phyloP scores from a whole-genome alignment of 2,113 vertebrate genomes.

The Istiophorus platypterus region DNA sequence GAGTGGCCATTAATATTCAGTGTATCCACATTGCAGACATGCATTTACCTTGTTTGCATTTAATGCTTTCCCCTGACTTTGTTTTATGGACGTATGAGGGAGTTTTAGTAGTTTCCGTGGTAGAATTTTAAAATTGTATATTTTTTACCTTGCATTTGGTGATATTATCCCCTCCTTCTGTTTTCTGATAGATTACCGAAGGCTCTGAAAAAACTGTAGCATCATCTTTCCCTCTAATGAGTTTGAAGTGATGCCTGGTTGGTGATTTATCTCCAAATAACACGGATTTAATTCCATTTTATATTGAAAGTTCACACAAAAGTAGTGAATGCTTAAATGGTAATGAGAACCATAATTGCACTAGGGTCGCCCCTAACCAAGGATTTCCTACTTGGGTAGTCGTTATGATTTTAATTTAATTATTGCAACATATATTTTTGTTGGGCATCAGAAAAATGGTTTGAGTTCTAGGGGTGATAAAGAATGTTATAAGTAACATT shows the following conservation, averaged over 20 bases:
- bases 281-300: not conserved
- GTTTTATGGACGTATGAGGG: not conserved
- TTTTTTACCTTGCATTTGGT: not conserved
- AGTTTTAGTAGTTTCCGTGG: not conserved
- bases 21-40: slow-evolving; percentile 9
- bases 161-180: not conserved
- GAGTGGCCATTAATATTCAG: slow-evolving; percentile 54
- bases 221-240: not conserved
- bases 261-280: not conserved
- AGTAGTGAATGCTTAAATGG: not conserved
- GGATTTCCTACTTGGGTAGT: too few relatives aligned
- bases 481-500: too few relatives aligned
- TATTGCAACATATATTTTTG: too few relatives aligned
- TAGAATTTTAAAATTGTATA: not conserved
- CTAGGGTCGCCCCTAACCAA: too few relatives aligned
- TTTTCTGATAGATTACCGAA: slow-evolving; percentile 6
- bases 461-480: too few relatives aligned
- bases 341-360: slow-evolving; percentile 30
- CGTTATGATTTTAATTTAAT: too few relatives aligned
- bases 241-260: not conserved
- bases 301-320: slow-evolving; percentile 21
- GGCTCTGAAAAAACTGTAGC: not conserved
- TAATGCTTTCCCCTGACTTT: not conserved
- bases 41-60: slow-evolving; percentile 32
- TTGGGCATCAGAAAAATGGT: too few relatives aligned